A percentile compares a stretch with the other conserved stretches of the same genome.
phyloP scores from a whole-genome alignment of 2,888 invertebrate genomes.

The Prostheceraeus crozeri region DNA sequence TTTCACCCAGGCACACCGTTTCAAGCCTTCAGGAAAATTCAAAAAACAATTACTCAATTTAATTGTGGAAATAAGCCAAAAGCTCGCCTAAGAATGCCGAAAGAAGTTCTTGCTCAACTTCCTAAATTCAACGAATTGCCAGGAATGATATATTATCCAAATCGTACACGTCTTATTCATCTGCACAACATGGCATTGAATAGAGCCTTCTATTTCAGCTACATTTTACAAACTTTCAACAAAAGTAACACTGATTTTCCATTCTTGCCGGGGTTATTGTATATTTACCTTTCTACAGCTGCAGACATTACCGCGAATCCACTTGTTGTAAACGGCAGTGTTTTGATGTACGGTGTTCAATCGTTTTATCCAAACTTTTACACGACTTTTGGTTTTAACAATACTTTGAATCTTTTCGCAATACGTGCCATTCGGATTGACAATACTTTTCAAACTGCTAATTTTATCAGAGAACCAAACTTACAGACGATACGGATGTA shows the following conservation, averaged over 20 bases:
- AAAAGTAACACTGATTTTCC: constrained; percentile 48
- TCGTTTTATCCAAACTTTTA: constrained; percentile 31
- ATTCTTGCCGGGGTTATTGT: constrained; percentile 93
- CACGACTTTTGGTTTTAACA: constrained; percentile 2
- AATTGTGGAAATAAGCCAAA: no score
- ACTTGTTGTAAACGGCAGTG: constrained; percentile 70
- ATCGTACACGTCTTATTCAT: constrained; percentile 82
- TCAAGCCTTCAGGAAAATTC: no score
- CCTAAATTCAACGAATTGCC: neutral
- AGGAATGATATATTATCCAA: constrained; percentile 64
- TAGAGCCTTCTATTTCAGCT: constrained; percentile 68
- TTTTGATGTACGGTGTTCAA: constrained; percentile 72
- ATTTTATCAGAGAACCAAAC: no score
- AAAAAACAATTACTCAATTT: no score
- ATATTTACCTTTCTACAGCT: constrained; percentile 83
- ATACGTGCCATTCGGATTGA: no score
- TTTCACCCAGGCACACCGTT: no score
- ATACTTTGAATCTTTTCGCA: no score
- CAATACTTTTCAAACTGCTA: no score
- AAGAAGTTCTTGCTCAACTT: neutral
- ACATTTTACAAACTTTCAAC: constrained; percentile 44
- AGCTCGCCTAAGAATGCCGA: neutral
- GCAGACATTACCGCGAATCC: constrained; percentile 88
- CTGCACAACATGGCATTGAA: constrained; percentile 92
- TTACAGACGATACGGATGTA: no score